phyloP scores from a whole-genome alignment of 2,113 vertebrate genomes.

The Riparia riparia region DNA sequence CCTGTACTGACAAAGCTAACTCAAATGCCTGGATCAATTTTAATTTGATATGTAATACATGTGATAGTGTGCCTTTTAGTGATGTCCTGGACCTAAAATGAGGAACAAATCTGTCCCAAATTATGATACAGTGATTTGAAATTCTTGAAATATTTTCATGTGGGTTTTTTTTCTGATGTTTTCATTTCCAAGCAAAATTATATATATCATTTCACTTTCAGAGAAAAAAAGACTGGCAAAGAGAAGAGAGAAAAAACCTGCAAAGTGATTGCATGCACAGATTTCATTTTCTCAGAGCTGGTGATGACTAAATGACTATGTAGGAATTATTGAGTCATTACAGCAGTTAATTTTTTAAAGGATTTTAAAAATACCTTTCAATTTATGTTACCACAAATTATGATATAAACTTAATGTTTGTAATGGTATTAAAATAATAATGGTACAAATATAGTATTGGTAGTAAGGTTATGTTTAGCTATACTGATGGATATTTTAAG shows the following conservation, averaged over 20 bases:
- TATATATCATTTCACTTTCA: neutral
- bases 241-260: neutral
- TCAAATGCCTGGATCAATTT: neutral
- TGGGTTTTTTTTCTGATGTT: neutral
- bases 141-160: neutral
- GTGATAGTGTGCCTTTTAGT: neutral
- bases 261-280: accelerated
- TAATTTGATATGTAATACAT: neutral
- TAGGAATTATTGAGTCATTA: neutral
- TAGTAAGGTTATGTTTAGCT: neutral
- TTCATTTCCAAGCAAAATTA: neutral
- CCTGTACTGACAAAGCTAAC: neutral
- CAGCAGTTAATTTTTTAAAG: neutral
- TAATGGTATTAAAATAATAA: neutral
- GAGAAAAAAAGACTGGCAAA: neutral
- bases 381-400: neutral
- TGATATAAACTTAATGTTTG: neutral
- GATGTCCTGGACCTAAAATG: neutral
- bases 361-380: neutral
- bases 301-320: neutral
- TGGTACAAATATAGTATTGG: neutral
- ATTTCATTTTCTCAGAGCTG: neutral
- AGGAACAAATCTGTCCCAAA: neutral
- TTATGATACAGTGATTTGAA: neutral
- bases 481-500: neutral